phyloP scores from a whole-genome alignment of 2,888 invertebrate species.

The Schizotus pectinicornis region DNA sequence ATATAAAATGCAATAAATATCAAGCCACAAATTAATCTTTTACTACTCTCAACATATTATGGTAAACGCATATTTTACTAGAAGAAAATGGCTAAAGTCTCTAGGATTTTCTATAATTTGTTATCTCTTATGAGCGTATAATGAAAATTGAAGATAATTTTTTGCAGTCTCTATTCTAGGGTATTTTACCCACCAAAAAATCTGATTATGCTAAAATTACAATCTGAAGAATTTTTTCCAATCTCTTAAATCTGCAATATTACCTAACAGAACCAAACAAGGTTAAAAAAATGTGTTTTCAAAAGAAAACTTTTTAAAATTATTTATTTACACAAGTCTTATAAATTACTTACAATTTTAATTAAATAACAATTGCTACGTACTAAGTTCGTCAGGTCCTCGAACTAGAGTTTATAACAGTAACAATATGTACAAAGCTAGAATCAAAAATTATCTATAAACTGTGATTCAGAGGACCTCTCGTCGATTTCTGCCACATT shows the following conservation, averaged over 20 bases:
- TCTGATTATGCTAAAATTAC: too few species aligned
- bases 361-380: slow-evolving; percentile 1
- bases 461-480: slow-evolving; percentile 43
- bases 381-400: slow-evolving; percentile 29
- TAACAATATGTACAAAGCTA: slow-evolving; percentile 21
- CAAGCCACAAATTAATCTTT: too few species aligned
- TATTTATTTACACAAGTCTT: slow-evolving; percentile 13
- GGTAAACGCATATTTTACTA: too few species aligned
- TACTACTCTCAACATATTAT: too few species aligned
- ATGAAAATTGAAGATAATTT: too few species aligned
- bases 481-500: not conserved
- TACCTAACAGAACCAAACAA: slow-evolving; percentile 1
- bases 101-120: too few species aligned
- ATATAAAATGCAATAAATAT: too few species aligned
- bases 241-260: not conserved
- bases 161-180: too few species aligned
- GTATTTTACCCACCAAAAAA: too few species aligned
- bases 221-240: too few species aligned
- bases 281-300: not conserved
- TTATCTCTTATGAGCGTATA: too few species aligned
- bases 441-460: slow-evolving; percentile 29
- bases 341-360: slow-evolving; percentile 18
- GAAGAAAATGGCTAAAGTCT: too few species aligned
- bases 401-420: slow-evolving; percentile 41
- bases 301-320: not conserved